These are phyloP conservation scores for Heliconius hortense DNA, from an alignment of 2,888 invertebrate species.

Conservation along the genomic window DNA sequence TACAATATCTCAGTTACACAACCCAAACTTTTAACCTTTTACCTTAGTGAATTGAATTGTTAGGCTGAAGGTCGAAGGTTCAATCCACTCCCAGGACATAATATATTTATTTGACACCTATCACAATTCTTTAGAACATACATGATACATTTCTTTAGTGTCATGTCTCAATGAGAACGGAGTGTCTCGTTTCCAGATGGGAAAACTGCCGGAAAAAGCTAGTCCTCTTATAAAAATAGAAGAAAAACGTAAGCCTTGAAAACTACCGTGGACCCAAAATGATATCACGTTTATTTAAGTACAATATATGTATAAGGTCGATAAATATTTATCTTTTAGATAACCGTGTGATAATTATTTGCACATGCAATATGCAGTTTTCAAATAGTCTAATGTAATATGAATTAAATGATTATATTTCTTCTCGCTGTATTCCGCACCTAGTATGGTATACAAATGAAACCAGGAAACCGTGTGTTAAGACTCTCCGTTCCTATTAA, in stretches of 20 bases:
- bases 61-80: background rate
- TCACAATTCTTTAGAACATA: background rate
- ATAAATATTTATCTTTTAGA: slow-evolving; percentile 14
- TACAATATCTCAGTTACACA: background rate
- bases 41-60: background rate
- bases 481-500: too few species aligned
- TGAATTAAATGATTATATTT: background rate
- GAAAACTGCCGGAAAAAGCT: background rate
- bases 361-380: slow-evolving; percentile 16
- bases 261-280: background rate
- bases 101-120: background rate
- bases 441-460: too few species aligned
- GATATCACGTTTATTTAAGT: slow-evolving; percentile 3
- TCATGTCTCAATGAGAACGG: too few species aligned
- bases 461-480: too few species aligned
- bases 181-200: background rate
- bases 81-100: background rate
- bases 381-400: background rate
- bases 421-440: background rate
- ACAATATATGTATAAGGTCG: background rate
- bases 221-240: background rate
- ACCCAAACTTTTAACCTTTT: background rate
- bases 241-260: slow-evolving; percentile 1
- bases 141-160: too few species aligned
- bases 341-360: slow-evolving; percentile 8